A percentile compares a stretch with the other conserved stretches of the same genome.
Conservation (phyloP, 2,113 vertebrate species). For the Macaca mulatta region DNA sequence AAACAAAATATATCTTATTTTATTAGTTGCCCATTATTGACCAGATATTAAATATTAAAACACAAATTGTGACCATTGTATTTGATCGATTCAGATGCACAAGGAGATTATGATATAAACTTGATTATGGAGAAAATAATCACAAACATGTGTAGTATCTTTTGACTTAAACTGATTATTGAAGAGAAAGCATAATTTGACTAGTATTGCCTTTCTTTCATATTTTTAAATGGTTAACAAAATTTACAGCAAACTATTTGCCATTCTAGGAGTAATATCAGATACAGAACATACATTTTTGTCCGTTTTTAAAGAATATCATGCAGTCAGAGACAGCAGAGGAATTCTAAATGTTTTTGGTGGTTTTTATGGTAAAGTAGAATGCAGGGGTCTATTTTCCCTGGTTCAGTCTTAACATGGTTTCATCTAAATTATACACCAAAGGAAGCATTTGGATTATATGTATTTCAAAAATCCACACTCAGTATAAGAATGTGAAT, state of each 20-base stretch:
- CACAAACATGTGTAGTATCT: neutral
- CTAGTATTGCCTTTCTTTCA: neutral
- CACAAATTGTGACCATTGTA: neutral
- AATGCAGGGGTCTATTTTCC: neutral
- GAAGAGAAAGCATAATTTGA: neutral
- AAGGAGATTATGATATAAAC: neutral
- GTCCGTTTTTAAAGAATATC: conserved; percentile 24
- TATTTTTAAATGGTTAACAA: neutral
- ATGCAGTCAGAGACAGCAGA: neutral
- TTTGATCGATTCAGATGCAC: neutral
- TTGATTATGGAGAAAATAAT: neutral
- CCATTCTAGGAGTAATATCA: neutral
- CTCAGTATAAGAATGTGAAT: conserved; percentile 29
- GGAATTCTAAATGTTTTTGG: conserved; percentile 28
- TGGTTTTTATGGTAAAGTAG: neutral
- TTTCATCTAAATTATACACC: conserved; percentile 30
- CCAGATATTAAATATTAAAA: neutral
- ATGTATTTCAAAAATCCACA: neutral
- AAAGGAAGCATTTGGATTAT: conserved; percentile 22
- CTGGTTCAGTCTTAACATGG: neutral
- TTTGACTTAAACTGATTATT: neutral
- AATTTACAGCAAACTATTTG: neutral
- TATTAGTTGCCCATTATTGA: neutral
- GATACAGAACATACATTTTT: neutral
- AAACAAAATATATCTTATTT: neutral